Conservation (phyloP, 2,113 vertebrate species). For the Nycticebus coucang region DNA sequence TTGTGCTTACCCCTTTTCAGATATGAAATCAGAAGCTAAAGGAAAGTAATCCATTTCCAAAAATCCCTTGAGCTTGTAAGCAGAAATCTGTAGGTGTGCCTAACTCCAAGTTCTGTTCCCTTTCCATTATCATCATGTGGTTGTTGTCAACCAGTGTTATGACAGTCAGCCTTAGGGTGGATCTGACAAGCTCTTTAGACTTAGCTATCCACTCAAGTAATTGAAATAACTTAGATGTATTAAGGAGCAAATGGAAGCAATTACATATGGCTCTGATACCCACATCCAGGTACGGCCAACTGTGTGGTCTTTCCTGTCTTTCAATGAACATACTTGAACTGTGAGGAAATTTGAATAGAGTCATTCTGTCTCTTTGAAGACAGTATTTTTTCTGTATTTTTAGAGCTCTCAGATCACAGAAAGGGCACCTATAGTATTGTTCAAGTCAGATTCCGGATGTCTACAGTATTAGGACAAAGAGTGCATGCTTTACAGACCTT, state of each 20-base stretch:
- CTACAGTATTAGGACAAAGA: not conserved
- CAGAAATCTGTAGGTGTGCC: not conserved
- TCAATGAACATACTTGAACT: not conserved
- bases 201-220: not conserved
- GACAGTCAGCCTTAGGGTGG: not conserved
- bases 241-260: not conserved
- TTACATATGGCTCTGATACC: not conserved
- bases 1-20: not conserved
- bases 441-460: not conserved
- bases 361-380: not conserved
- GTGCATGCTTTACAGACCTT: not conserved
- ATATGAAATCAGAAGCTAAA: not conserved
- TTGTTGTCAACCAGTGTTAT: not conserved
- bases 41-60: not conserved
- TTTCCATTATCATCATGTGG: not conserved
- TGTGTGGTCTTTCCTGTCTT: not conserved
- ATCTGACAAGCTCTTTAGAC: not conserved
- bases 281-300: not conserved
- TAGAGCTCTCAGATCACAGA: not conserved
- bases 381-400: not conserved
- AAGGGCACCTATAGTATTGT: not conserved
- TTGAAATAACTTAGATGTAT: not conserved
- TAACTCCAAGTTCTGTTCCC: not conserved
- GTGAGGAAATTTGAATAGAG: not conserved
- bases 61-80: not conserved